phyloP scores from a whole-genome alignment of 1,140 invertebrate genomes.

The Aphidius gifuensis region DNA sequence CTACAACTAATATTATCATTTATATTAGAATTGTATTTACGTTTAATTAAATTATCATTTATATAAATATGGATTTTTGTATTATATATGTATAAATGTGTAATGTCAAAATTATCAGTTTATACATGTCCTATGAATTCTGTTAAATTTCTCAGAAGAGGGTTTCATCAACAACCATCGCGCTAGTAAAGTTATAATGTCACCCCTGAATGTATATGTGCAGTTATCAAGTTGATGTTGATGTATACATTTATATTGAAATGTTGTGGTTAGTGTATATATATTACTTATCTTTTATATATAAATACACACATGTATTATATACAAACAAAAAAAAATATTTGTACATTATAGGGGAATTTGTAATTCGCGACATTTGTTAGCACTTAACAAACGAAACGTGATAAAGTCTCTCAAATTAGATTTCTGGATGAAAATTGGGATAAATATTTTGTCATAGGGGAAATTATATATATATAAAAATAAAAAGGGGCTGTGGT shows the following conservation, averaged over 20 bases:
- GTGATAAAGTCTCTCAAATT: conserved; percentile 20
- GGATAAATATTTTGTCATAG: conserved; percentile 31
- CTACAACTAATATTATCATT: no score
- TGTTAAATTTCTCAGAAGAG: conserved; percentile 20
- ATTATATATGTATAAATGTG: no score
- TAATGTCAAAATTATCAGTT: no score
- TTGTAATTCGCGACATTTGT: conserved; percentile 48
- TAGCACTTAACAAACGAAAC: conserved; percentile 36
- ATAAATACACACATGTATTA: background rate
- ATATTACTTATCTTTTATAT: conserved; percentile 1
- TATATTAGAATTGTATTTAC: no score
- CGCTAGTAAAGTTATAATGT: conserved; percentile 7
- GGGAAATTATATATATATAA: background rate
- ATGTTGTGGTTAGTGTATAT: background rate
- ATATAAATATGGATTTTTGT: no score
- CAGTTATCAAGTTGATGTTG: conserved; percentile 43
- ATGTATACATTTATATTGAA: conserved; percentile 37
- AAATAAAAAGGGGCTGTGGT: background rate
- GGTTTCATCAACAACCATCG: background rate
- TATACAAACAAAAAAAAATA: conserved; percentile 11
- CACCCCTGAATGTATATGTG: conserved; percentile 12
- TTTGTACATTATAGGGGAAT: conserved; percentile 35
- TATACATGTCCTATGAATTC: no score
- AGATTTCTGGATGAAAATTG: conserved; percentile 34
- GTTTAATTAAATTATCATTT: no score